These are phyloP conservation scores for Bolborhynchus lineola DNA, from an alignment of 2,113 vertebrate species.

Conservation along the genomic window DNA sequence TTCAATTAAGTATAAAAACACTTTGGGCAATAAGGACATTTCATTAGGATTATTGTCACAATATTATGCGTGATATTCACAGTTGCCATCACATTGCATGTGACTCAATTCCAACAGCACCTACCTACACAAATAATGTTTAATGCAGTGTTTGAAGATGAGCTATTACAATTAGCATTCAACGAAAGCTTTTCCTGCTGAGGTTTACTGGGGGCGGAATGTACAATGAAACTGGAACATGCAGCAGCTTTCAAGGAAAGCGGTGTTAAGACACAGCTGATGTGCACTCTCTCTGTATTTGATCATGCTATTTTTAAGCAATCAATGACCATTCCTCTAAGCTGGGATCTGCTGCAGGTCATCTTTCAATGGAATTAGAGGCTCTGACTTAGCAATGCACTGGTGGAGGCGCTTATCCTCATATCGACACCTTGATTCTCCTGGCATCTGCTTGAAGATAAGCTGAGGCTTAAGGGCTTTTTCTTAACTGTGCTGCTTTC, in stretches of 20 bases:
- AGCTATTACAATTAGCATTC: slow-evolving; percentile 10
- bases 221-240: background rate
- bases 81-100: background rate
- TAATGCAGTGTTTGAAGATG: background rate
- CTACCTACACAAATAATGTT: slow-evolving; percentile 28
- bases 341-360: background rate
- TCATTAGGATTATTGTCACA: slow-evolving; percentile 53
- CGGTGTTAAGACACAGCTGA: background rate
- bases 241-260: slow-evolving; percentile 29
- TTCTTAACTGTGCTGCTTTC: background rate
- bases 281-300: background rate
- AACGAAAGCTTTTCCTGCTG: background rate
- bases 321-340: slow-evolving; percentile 11
- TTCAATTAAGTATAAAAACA: background rate
- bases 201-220: slow-evolving; percentile 7
- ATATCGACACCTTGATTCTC: background rate
- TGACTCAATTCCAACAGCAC: background rate
- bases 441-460: background rate
- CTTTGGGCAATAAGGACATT: background rate
- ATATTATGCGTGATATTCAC: slow-evolving; percentile 36
- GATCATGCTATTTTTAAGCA: slow-evolving; percentile 14
- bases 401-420: background rate
- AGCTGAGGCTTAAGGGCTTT: slow-evolving; percentile 6
- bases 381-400: background rate
- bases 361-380: background rate